Evolutionary conservation across 2,797 vertebrate genomes (phyloP), one percentile per base, ranked within the genome.

Genomic region (Neostethus bicornis): DNA sequence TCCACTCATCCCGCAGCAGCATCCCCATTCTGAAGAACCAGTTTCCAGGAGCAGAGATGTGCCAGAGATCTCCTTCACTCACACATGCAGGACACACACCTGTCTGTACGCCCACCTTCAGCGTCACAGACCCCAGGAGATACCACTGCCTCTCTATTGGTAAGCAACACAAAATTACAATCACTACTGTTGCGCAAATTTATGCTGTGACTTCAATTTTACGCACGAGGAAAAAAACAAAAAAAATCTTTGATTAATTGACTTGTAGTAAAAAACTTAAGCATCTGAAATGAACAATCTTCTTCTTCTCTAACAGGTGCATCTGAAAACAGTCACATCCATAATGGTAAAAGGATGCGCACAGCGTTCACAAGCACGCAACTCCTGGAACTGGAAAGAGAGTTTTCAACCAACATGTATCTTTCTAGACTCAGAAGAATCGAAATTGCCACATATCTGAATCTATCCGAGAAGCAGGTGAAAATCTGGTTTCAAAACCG

Each of bases 401-500:
- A 99, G 73, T 99, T 99, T 80, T 97, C 96, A 10, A 95, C 96
- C 59, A 99, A 99, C 81, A 98, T 98, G 96, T 99, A 99, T 78
- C 93, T 99, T 35, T 99, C 97, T 3, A 92, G 97, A 39, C 92
- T 99, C 47, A 90, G 97, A 44, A 92, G 97, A 73, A 99, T 99
- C 66, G 97, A 99, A 79, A 99, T 99, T 67, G 97, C 97, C 54
- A 97, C 97, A 2, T 99, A 98, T 83, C 87, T 99, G 79, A 97
- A 93, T 85, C 91, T 99, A 59, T 97, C 97, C 0, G 97, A 99
- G 88, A 99, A 99, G 53, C 96, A 99, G 70, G 96, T 99, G 84
- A 99, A 99, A 78, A 99, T 99, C 85, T 98, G 97, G 97, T 99
- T 99, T 81, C 97, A 99, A 82, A 99, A 99, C 85, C 94, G 97